Conservation (phyloP, 1,140 invertebrate species). For the Hydropsyche tenuis region DNA sequence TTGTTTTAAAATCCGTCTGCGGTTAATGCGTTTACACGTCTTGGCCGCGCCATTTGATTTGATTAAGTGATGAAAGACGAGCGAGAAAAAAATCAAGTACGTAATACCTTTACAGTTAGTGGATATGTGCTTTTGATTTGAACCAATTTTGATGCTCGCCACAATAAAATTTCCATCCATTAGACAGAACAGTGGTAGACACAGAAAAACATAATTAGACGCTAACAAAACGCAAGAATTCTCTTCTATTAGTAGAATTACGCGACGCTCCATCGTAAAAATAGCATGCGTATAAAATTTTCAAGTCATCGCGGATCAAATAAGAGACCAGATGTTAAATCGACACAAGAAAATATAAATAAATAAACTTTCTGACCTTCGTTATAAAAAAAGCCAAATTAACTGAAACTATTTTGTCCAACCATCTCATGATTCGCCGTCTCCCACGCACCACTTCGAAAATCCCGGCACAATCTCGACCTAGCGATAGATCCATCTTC, state of each 20-base stretch:
- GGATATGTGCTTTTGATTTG: constrained; percentile 28
- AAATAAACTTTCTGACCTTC: no score
- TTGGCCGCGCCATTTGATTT: background rate
- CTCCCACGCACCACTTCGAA: no score
- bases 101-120: constrained; percentile 2
- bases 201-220: constrained; percentile 30
- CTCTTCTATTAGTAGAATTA: constrained; percentile 8
- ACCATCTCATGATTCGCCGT: no score
- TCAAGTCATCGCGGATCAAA: no score
- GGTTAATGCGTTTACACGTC: constrained; percentile 4
- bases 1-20: background rate
- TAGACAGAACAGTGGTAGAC: background rate
- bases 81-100: background rate
- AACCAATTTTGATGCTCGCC: constrained; percentile 16
- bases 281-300: no score
- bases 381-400: no score
- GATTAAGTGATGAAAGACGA: background rate
- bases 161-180: constrained; percentile 21
- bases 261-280: no score
- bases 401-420: no score
- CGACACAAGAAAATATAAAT: no score
- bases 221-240: constrained; percentile 30
- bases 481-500: no score
- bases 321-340: no score
- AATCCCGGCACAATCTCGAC: no score